These are phyloP conservation scores for Anoura caudifer DNA, from an alignment of 2,113 vertebrate genomes.

Conservation along the genomic window DNA sequence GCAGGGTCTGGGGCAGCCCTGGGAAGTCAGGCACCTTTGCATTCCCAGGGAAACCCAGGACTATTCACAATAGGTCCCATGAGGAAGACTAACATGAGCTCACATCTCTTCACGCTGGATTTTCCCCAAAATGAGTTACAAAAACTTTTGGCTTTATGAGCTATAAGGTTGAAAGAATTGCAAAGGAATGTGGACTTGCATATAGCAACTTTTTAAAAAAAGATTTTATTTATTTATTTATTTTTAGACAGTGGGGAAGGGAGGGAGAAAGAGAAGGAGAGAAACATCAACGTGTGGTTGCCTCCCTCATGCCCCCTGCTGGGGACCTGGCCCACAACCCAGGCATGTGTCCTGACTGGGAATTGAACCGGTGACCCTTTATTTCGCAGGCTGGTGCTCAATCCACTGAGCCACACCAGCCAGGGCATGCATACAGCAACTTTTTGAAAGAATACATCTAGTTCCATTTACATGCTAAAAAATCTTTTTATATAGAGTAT, in stretches of 20 bases:
- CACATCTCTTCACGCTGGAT: background rate
- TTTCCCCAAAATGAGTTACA: background rate
- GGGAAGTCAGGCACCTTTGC: background rate
- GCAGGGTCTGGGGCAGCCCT: background rate
- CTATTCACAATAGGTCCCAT: background rate
- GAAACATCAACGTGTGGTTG: too few relatives aligned
- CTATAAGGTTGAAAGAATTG: background rate
- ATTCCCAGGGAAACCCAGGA: background rate
- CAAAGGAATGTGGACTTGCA: background rate
- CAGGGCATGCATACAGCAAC: background rate
- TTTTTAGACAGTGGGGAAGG: too few relatives aligned
- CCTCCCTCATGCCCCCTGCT: too few relatives aligned
- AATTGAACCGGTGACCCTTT: too few relatives aligned
- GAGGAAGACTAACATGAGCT: background rate
- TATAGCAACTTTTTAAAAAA: background rate
- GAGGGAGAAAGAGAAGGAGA: too few relatives aligned
- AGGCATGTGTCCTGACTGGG: too few relatives aligned
- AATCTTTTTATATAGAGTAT: background rate
- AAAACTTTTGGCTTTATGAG: background rate
- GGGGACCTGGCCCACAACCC: too few relatives aligned
- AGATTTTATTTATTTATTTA: background rate
- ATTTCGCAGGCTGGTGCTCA: too few relatives aligned
- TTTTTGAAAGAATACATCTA: constrained; percentile 1
- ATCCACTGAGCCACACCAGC: too few relatives aligned
- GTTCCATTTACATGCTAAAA: background rate